Evolutionary conservation across 2,888 invertebrate genomes (phyloP).

Genomic region (Platypus cylindrus): DNA sequence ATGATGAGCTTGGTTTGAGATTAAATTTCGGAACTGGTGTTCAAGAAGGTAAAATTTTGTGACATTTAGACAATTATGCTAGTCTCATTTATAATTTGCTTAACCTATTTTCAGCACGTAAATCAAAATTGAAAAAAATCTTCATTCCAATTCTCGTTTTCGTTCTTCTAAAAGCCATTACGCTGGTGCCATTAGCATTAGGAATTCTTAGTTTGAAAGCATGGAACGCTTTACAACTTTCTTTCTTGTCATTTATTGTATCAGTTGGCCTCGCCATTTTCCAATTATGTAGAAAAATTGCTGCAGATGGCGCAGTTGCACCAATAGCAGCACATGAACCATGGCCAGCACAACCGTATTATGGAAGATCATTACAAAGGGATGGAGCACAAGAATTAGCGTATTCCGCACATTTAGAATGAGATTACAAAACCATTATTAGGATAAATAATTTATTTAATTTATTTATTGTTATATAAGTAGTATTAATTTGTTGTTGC

Average conservation of each 20-base stretch:
- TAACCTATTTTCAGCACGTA: constrained; percentile 15
- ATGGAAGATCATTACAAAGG: constrained; percentile 11
- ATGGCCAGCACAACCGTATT: constrained; percentile 15
- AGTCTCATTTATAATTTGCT: background rate
- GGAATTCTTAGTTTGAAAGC: constrained; percentile 77
- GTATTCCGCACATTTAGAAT: constrained; percentile 10
- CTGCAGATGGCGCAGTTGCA: constrained; percentile 51
- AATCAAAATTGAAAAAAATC: constrained; percentile 73
- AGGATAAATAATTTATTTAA: constrained; percentile 6
- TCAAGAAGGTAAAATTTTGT: constrained; percentile 22
- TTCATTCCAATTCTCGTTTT: constrained; percentile 73
- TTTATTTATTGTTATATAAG: constrained; percentile 8
- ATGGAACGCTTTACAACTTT: constrained; percentile 75
- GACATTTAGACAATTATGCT: background rate
- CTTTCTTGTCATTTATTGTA: constrained; percentile 77
- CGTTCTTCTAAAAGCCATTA: constrained; percentile 74
- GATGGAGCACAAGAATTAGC: constrained; percentile 12
- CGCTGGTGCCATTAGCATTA: constrained; percentile 70
- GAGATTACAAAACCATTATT: background rate
- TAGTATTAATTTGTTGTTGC: constrained; percentile 1
- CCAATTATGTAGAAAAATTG: constrained; percentile 78
- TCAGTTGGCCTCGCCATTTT: constrained; percentile 74
- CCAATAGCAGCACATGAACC: constrained; percentile 32
- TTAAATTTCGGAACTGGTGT: constrained; percentile 43
- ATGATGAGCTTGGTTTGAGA: constrained; percentile 61